phyloP scores from a whole-genome alignment of 2,113 vertebrate species.

The Pagrus major region DNA sequence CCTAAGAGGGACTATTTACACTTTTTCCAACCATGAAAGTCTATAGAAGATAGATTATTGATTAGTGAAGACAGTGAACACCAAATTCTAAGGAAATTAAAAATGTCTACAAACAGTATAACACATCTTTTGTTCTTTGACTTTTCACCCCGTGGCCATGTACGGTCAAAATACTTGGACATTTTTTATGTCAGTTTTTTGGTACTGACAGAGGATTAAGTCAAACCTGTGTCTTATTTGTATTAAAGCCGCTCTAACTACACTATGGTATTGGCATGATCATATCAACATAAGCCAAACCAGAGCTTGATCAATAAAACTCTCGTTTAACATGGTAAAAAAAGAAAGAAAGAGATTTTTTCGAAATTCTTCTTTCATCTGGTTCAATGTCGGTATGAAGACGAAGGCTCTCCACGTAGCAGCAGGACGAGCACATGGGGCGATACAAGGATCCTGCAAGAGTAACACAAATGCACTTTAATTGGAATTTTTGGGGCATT shows the following conservation, averaged over 20 bases:
- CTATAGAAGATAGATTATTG: background rate
- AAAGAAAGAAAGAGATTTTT: background rate
- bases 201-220: background rate
- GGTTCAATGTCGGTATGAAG: background rate
- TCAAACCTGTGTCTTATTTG: background rate
- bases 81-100: background rate
- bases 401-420: background rate
- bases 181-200: background rate
- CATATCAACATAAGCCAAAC: background rate
- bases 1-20: background rate
- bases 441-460: background rate
- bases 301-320: background rate
- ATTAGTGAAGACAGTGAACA: background rate
- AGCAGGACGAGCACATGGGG: background rate
- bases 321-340: background rate
- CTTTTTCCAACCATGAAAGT: background rate
- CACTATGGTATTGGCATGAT: background rate
- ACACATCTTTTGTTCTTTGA: background rate
- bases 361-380: background rate
- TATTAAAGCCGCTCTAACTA: background rate
- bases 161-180: background rate
- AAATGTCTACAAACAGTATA: background rate
- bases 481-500: constrained; percentile 26
- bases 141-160: background rate
- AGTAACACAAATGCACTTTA: background rate